A percentile compares a stretch with the other conserved stretches of the same genome.
Conservation (phyloP, 1,140 invertebrate genomes). For the Aphelenchoides fujianensis region DNA sequence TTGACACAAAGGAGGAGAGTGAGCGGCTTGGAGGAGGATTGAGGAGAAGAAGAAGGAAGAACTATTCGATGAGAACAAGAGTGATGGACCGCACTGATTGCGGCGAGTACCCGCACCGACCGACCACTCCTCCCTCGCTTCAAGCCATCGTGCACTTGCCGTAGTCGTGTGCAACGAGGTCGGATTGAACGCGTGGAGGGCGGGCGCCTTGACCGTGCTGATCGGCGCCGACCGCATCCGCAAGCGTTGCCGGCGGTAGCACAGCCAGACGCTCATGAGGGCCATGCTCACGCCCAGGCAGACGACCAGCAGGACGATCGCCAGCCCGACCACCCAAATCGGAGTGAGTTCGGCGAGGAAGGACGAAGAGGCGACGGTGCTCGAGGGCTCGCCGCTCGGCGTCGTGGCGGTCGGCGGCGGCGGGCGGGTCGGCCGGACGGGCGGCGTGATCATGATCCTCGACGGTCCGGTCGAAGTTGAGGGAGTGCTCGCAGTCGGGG, state of each 20-base stretch:
- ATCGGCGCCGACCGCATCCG: conserved; percentile 26
- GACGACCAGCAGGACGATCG: conserved; percentile 31
- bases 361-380: background rate
- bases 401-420: background rate
- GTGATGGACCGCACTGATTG: too few relatives aligned
- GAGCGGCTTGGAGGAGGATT: background rate
- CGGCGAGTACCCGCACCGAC: too few relatives aligned
- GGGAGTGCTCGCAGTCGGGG: background rate
- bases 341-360: conserved; percentile 24
- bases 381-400: background rate
- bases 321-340: conserved; percentile 35
- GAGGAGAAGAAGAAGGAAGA: background rate
- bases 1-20: too few relatives aligned
- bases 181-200: conserved; percentile 41
- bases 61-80: background rate
- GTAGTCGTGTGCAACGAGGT: conserved; percentile 20
- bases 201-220: conserved; percentile 37
- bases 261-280: conserved; percentile 29
- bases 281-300: conserved; percentile 21
- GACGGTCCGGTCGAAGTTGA: conserved; percentile 1
- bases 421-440: background rate
- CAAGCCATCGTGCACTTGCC: conserved; percentile 9
- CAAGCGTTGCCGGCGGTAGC: conserved; percentile 29
- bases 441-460: background rate
- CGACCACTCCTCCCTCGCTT: background rate